These are phyloP conservation scores for Tetropium fuscum DNA, from an alignment of 2,888 invertebrate genomes.

Conservation along the genomic window DNA sequence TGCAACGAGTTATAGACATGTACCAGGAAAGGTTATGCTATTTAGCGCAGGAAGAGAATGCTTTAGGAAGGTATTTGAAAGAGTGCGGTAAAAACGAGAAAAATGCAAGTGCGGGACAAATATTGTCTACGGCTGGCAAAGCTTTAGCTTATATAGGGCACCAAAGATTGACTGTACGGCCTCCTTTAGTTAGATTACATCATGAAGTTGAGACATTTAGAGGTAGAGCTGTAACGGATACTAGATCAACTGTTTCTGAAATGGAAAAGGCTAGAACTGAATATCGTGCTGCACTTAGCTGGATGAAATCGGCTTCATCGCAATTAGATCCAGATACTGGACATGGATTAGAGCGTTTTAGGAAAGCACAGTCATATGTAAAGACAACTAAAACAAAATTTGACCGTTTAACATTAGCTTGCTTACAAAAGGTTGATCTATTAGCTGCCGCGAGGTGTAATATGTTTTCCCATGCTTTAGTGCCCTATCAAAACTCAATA, in stretches of 20 bases:
- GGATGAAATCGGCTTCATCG: conserved; percentile 98
- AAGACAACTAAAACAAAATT: conserved; percentile 86
- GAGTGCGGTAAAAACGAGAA: conserved; percentile 91
- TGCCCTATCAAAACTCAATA: conserved; percentile 90
- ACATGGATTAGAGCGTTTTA: conserved; percentile 94
- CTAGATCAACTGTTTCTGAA: conserved; percentile 87
- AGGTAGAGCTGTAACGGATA: conserved; percentile 93
- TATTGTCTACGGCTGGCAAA: conserved; percentile 87
- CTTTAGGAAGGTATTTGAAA: conserved; percentile 91
- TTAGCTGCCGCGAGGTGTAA: conserved; percentile 95
- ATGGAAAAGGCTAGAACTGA: conserved; percentile 97
- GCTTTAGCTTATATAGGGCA: conserved; percentile 78
- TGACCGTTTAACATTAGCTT: conserved; percentile 94
- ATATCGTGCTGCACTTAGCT: conserved; percentile 93
- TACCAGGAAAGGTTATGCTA: conserved; percentile 94
- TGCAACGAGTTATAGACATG: conserved; percentile 90
- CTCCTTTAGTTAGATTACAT: conserved; percentile 88
- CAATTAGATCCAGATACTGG: conserved; percentile 98
- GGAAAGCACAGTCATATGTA: conserved; percentile 88
- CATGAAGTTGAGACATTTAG: conserved; percentile 98
- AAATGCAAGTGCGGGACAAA: conserved; percentile 87
- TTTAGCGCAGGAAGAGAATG: conserved; percentile 95
- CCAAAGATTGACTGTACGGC: conserved; percentile 88
- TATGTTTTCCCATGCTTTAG: conserved; percentile 97
- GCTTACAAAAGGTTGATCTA: conserved; percentile 98